Base-by-base conservation (phyloP, 2,113 vertebrate genomes). In the Procavia capensis region DNA sequence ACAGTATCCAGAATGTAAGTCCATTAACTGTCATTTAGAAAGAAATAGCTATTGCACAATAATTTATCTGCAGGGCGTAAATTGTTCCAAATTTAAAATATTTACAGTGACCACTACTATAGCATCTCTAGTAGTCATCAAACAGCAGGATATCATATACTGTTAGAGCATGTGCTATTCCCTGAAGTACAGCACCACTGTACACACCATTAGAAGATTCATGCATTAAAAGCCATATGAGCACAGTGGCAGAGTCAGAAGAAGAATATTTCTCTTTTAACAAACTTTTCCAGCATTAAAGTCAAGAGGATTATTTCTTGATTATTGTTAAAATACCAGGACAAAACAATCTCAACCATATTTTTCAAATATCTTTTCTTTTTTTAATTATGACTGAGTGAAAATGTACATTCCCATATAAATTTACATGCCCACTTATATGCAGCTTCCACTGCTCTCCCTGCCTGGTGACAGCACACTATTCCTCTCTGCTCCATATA, bases 51-150 rank as follows among this genome's bases (percentile, higher is more conserved):
- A 95, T 68, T 96, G 50, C n/a, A 97, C 91, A 97, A 95, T 98
- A 96, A 91, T 94, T 88, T 97, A 97, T 93, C 95, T 88, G 66
- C 61, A 72, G 97, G 91, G 95, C 0, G 1, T 95, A 97, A 98
- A 98, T 94, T 96, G 86, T 88, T 97, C 93, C 95, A 96, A 97
- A 97, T 93, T 93, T 94, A 97, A 98, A 98, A 81, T 96, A 93
- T 31, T 16, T 97, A 63, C 92, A 96, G 68, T 93, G 95, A 97
- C 98, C 93, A 68, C 98, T 98, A 98, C 76, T 97, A 97, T 97
- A 95, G 97, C 78, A 96, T 25, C 47, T 39, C 85, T 88, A 83
- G 36, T 16, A 41, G 96, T 91, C 96, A 96, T 94, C 90, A 97
- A 97, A 97, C 95, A 97, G 90, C 54, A 95, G 66, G 95, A 96